phyloP scores from a whole-genome alignment of 2,888 invertebrate species.

The Scrobipalpa costella region DNA sequence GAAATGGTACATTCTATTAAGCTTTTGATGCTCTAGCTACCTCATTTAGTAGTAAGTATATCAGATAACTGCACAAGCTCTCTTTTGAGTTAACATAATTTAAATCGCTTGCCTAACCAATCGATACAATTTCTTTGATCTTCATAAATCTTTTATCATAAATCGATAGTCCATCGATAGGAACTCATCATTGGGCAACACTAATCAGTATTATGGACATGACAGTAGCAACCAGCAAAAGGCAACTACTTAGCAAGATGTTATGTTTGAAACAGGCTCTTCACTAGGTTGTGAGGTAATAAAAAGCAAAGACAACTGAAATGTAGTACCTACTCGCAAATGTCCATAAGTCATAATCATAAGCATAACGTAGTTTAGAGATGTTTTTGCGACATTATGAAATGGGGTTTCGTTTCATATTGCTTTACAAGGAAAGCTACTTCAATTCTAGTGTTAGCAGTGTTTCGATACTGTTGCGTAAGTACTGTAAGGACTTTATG shows the following conservation, averaged over 20 bases:
- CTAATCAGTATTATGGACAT: constrained; percentile 10
- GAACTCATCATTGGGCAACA: neutral
- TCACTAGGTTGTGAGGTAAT: constrained; percentile 7
- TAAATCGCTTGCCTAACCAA: no score
- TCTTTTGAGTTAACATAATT: no score
- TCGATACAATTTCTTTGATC: no score
- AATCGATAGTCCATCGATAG: no score
- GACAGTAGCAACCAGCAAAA: constrained; percentile 3
- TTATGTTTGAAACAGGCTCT: neutral
- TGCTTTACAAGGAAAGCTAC: neutral
- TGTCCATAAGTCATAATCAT: no score
- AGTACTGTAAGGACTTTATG: no score
- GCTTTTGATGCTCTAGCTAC: no score
- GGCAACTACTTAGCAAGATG: neutral
- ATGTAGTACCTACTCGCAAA: neutral
- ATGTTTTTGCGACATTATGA: constrained; percentile 11
- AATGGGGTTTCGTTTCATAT: neutral
- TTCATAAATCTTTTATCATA: no score
- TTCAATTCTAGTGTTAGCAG: no score
- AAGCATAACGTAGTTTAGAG: neutral
- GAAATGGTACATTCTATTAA: no score
- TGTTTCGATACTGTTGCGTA: neutral
- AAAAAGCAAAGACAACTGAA: constrained; percentile 10
- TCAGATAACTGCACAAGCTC: no score
- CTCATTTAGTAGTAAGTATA: no score